Conservation (phyloP, 2,113 vertebrate genomes). For the Oryzias woworae region DNA sequence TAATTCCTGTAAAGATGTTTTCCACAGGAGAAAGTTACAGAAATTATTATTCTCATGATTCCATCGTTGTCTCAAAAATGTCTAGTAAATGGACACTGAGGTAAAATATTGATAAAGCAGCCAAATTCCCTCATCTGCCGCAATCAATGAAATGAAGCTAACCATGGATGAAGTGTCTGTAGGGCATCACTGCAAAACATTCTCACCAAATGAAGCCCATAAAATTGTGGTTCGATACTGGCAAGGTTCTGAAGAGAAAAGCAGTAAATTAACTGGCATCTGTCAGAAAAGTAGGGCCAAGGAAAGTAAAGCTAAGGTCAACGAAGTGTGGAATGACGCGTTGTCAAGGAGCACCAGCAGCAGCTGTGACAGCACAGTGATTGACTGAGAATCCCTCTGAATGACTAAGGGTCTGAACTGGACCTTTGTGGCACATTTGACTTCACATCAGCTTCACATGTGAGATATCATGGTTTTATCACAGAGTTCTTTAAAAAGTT, state of each 20-base stretch:
- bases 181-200: conserved; percentile 3
- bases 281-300: conserved; percentile 35
- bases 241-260: conserved; percentile 35
- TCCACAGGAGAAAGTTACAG: neutral
- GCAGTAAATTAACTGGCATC: conserved; percentile 49
- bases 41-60: neutral
- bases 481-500: neutral
- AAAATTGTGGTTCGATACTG: conserved; percentile 25
- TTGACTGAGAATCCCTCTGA: conserved; percentile 32
- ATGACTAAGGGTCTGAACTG: conserved; percentile 7
- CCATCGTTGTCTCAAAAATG: neutral
- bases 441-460: neutral
- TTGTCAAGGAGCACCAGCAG: conserved; percentile 37
- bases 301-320: conserved; percentile 41
- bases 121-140: neutral
- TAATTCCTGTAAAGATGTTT: no score
- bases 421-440: conserved; percentile 7
- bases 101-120: neutral
- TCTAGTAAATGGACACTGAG: neutral
- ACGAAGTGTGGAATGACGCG: conserved; percentile 38
- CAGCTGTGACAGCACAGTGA: conserved; percentile 33
- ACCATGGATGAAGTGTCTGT: conserved; percentile 7
- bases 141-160: neutral
- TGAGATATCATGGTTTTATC: accelerated
- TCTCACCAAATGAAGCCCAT: conserved; percentile 10